phyloP scores from a whole-genome alignment of 2,797 vertebrate species.

The Galagoides demidoff region DNA sequence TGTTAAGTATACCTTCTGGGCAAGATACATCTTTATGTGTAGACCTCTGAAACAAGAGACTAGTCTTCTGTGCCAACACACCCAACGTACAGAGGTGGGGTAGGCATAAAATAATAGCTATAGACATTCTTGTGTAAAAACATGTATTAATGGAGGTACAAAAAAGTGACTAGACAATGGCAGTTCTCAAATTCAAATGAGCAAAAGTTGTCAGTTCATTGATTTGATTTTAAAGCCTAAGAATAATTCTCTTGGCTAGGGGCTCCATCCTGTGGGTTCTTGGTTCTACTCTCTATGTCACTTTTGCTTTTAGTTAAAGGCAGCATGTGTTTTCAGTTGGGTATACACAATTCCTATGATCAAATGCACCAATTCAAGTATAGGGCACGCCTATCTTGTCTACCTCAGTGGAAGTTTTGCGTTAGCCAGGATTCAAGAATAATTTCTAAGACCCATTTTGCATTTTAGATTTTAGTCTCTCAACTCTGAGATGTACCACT shows the following conservation, averaged over 20 bases:
- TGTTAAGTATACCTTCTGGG: not conserved
- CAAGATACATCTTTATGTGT: not conserved
- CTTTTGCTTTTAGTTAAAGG: not conserved
- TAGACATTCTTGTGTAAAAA: not conserved
- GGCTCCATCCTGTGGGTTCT: not conserved
- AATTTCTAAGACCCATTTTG: not conserved
- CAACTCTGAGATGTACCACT: not conserved
- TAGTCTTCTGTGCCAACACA: not conserved
- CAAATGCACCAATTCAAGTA: not conserved
- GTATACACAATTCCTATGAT: not conserved
- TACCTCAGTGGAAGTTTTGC: not conserved
- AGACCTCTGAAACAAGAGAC: not conserved
- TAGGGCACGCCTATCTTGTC: not conserved
- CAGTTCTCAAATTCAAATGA: not conserved
- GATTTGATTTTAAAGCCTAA: not conserved
- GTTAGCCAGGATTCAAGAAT: not conserved
- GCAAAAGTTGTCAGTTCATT: constrained; percentile 2
- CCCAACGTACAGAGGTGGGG: not conserved
- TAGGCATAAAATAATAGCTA: not conserved
- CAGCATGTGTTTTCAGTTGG: not conserved
- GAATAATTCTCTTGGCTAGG: not conserved
- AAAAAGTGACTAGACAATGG: not conserved
- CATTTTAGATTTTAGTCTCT: not conserved
- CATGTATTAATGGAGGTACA: not conserved
- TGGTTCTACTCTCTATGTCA: not conserved